Conservation (phyloP, 2,888 invertebrate genomes). For the Aspidiotus destructor region DNA sequence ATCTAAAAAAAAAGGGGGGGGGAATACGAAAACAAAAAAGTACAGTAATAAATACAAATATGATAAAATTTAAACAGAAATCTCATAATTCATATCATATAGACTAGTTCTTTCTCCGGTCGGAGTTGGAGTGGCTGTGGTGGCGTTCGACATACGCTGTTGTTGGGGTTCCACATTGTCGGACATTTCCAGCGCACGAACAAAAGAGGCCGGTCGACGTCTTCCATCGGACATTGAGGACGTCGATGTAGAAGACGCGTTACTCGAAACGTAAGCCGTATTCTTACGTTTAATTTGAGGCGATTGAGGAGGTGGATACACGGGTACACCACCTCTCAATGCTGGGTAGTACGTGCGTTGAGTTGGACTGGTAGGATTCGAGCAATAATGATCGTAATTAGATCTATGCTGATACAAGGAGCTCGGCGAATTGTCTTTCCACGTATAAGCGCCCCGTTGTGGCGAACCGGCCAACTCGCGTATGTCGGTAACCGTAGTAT, state of each 20-base stretch:
- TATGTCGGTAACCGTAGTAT: constrained; percentile 74
- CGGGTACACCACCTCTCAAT: constrained; percentile 57
- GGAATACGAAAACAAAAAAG: constrained; percentile 13
- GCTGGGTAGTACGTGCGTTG: constrained; percentile 47
- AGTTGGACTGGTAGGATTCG: constrained; percentile 67
- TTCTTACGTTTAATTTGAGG: constrained; percentile 39
- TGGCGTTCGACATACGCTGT: constrained; percentile 35
- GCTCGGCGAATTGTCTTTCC: constrained; percentile 60
- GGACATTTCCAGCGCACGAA: constrained; percentile 79
- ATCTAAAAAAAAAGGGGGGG: background rate
- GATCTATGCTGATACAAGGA: constrained; percentile 42
- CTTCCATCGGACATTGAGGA: constrained; percentile 43
- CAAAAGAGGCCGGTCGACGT: constrained; percentile 75
- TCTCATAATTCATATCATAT: constrained; percentile 91
- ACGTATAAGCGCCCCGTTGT: constrained; percentile 68
- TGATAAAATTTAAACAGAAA: constrained; percentile 64
- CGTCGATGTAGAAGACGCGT: constrained; percentile 43
- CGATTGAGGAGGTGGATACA: constrained; percentile 51
- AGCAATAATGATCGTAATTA: constrained; percentile 50
- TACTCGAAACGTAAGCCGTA: constrained; percentile 37
- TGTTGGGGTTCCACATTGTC: constrained; percentile 62
- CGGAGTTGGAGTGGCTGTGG: constrained; percentile 55
- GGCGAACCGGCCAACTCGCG: constrained; percentile 80
- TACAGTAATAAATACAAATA: background rate
- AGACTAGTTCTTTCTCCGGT: constrained; percentile 67